Evolutionary conservation across 2,113 vertebrate species (phyloP).

Genomic region (Tenebrosternarchus preto): DNA sequence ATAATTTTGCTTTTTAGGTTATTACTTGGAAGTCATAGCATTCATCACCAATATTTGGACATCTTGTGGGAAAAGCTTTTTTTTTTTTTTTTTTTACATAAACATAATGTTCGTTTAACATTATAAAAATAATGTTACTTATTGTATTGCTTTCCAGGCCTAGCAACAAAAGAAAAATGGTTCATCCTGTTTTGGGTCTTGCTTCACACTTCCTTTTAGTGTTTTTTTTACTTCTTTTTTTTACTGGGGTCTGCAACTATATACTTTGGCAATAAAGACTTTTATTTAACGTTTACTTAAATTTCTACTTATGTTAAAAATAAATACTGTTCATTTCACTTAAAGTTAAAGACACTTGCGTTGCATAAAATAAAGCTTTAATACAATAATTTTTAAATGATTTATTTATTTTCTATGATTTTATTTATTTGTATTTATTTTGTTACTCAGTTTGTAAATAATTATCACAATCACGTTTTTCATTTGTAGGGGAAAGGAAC

Average conservation of each 20-base stretch:
- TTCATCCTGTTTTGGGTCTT: too few species aligned
- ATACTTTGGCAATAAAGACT: neutral
- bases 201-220: too few species aligned
- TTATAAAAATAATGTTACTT: too few species aligned
- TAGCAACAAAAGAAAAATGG: too few species aligned
- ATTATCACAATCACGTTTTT: too few species aligned
- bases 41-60: neutral
- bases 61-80: neutral
- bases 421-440: neutral
- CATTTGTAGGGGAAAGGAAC: too few species aligned
- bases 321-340: neutral
- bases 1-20: neutral
- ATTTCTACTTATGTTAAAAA: neutral
- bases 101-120: too few species aligned
- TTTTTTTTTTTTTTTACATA: too few species aligned
- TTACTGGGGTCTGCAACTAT: too few species aligned
- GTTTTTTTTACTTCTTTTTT: too few species aligned
- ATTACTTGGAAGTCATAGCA: neutral
- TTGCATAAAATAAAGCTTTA: slow-evolving; percentile 9
- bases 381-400: slow-evolving; percentile 22
- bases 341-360: neutral
- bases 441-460: too few species aligned
- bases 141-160: too few species aligned
- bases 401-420: neutral
- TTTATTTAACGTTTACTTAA: neutral